Evolutionary conservation across 2,797 vertebrate species (phyloP), one percentile per base, ranked within the genome.

Genomic region (Eidolon dupreanum): DNA sequence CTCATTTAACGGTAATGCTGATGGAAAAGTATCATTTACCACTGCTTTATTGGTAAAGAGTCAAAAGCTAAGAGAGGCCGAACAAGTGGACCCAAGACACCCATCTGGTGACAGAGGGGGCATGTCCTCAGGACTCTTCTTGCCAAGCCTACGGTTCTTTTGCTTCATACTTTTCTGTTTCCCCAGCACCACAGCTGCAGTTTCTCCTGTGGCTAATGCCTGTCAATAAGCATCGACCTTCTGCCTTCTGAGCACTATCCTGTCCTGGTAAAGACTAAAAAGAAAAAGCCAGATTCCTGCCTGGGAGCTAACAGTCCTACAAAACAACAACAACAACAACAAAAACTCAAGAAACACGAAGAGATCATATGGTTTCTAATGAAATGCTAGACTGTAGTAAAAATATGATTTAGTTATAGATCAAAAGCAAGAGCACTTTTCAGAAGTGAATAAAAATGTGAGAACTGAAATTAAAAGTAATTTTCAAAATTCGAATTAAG

Each of bases 401-500:
- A 90, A 84, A 49, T 81, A 46, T 82, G 10, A 36, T 55, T 49
- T 77, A 22, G 8, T 59, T 77, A 11, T 73, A 88, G 78, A 8
- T 91, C 41, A 63, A 68, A 95, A 93, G 43, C 49, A 88, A 91
- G 53, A 75, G 26, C 28, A 19, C 43, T 82, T 89, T 85, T 88
- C 57, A 82, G 61, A 86, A 55, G 66, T 66, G 38, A 96, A 70
- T 81, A 65, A 70, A 90, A 65, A 59, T 33, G 3, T 51, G 8
- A 53, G 13, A 75, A 79, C 46, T 59, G 17, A 82, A 91, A 88
- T 57, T 53, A 41, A 78, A 88, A 63, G 43, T 70, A 79, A 81
- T 74, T 90, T 96, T 92, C 61, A 90, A 65, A 97, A 88, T 68
- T 93, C 43, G 9, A 79, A 71, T 73, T 31, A 43, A 38, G 24